A percentile compares a stretch with the other conserved stretches of the same genome.
phyloP scores from a whole-genome alignment of 2,888 invertebrate genomes.

The Buathra laborator region DNA sequence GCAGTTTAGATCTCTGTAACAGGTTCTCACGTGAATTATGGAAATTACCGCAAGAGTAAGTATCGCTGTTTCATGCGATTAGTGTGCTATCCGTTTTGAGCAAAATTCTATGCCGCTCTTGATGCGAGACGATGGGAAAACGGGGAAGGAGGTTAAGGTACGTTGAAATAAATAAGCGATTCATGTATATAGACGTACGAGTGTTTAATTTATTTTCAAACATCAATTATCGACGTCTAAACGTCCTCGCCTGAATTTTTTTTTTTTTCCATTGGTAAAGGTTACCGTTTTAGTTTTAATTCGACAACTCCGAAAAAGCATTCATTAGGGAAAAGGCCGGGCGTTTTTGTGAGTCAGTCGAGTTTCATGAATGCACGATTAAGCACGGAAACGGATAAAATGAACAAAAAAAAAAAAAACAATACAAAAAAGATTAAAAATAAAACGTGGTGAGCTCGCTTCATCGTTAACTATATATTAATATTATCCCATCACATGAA shows the following conservation, averaged over 20 bases:
- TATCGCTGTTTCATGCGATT: not conserved
- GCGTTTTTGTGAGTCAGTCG: conserved; percentile 69
- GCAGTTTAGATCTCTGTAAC: not conserved
- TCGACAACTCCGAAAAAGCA: conserved; percentile 68
- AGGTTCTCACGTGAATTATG: not conserved
- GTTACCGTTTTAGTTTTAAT: conserved; percentile 60
- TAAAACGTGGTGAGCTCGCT: conserved; percentile 41
- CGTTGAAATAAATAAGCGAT: conserved; percentile 18
- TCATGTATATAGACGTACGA: conserved; percentile 63
- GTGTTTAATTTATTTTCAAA: conserved; percentile 77
- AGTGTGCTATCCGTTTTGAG: too few species aligned
- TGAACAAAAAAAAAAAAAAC: conserved; percentile 18
- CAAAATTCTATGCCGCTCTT: not conserved
- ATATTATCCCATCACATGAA: conserved; percentile 60
- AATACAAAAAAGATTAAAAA: conserved; percentile 42
- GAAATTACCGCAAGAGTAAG: not conserved
- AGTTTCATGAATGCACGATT: conserved; percentile 68
- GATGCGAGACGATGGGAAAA: not conserved
- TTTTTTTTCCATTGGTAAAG: conserved; percentile 54
- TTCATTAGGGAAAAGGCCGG: conserved; percentile 69
- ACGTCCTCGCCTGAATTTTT: conserved; percentile 69
- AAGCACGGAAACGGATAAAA: conserved; percentile 66
- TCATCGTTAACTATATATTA: conserved; percentile 40
- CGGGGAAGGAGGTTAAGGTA: not conserved
- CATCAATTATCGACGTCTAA: conserved; percentile 77